phyloP scores from a whole-genome alignment of 2,888 invertebrate genomes.

The Aleiodes testaceus region DNA sequence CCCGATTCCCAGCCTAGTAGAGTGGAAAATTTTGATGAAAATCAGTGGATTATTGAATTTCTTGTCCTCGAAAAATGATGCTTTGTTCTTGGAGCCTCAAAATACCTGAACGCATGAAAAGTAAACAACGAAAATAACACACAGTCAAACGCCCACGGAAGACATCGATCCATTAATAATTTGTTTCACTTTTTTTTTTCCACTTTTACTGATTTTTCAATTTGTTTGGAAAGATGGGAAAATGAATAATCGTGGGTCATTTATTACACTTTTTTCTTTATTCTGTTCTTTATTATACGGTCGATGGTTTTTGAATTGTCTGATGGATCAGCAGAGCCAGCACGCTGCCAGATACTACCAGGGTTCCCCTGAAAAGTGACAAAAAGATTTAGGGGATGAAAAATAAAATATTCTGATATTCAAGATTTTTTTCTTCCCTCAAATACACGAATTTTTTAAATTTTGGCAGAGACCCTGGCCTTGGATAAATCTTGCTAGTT shows the following conservation, averaged over 20 bases:
- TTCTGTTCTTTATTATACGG: conserved; percentile 12
- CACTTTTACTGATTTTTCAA: neutral
- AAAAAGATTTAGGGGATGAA: neutral
- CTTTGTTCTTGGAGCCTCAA: neutral
- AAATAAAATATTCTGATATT: neutral
- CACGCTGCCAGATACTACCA: conserved; percentile 58
- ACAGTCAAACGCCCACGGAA: neutral
- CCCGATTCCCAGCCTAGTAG: no score
- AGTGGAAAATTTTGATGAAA: neutral
- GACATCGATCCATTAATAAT: conserved; percentile 8
- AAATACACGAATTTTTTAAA: neutral
- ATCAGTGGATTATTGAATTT: conserved; percentile 16
- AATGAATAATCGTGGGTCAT: neutral
- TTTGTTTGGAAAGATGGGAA: neutral
- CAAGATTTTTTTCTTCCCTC: neutral
- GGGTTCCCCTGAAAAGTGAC: conserved; percentile 59
- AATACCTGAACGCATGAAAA: neutral
- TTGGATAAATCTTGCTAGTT: conserved; percentile 53
- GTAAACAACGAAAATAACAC: conserved; percentile 19
- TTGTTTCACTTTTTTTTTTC: neutral
- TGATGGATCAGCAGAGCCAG: conserved; percentile 58
- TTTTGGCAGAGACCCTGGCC: conserved; percentile 48
- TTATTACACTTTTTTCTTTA: neutral
- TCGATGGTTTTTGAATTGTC: conserved; percentile 25
- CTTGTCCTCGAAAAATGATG: neutral